Conservation (phyloP, 1,140 invertebrate genomes). For the Pygmarrhopalites habei region DNA sequence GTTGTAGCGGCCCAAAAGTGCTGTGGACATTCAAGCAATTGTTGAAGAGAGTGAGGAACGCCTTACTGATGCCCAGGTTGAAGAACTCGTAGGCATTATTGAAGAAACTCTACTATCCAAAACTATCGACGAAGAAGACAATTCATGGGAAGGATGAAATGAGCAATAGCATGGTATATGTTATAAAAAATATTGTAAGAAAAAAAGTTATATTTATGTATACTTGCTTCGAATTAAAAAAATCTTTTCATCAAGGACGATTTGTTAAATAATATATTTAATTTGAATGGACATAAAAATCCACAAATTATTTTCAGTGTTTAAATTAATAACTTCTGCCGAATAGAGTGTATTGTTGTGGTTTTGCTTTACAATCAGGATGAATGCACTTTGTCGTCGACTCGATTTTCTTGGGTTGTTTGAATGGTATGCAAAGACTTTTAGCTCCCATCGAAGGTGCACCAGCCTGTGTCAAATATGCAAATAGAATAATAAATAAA, state of each 20-base stretch:
- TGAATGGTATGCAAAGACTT: constrained; percentile 90
- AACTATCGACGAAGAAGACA: background rate
- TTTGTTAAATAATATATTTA: no score
- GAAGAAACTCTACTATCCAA: constrained; percentile 20
- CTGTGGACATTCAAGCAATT: constrained; percentile 36
- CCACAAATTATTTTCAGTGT: no score
- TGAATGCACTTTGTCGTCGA: constrained; percentile 72
- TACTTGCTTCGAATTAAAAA: no score
- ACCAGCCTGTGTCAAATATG: no score
- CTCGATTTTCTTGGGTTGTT: constrained; percentile 64
- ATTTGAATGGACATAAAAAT: no score
- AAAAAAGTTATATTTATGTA: background rate
- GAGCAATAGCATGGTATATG: background rate
- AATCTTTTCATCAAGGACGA: no score
- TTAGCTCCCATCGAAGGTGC: constrained; percentile 97
- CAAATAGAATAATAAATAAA: no score
- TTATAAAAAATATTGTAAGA: background rate
- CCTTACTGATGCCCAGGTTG: constrained; percentile 28
- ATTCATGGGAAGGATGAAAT: background rate
- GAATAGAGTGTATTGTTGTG: constrained; percentile 85
- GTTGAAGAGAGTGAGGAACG: constrained; percentile 39
- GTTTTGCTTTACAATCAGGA: constrained; percentile 69
- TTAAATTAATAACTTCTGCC: constrained; percentile 95
- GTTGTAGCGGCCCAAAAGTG: constrained; percentile 24
- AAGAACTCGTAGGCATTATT: constrained; percentile 30